Evolutionary conservation across 2,888 invertebrate genomes (phyloP).

Genomic region (Pristionchus maxplancki): DNA sequence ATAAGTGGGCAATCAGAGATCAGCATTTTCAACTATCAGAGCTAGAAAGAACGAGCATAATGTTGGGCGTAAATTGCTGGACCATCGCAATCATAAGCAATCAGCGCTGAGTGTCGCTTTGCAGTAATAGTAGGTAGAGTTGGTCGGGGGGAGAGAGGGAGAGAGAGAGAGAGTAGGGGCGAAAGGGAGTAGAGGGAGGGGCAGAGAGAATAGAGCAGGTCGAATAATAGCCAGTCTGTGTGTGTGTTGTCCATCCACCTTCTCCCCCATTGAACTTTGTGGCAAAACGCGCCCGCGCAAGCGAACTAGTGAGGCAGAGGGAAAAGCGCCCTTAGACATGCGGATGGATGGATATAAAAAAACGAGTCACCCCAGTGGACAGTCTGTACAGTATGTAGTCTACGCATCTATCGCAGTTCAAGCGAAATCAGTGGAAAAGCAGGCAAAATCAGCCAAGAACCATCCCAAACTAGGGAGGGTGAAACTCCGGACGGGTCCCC

Average conservation of each 20-base stretch:
- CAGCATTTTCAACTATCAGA: background rate
- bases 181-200: background rate
- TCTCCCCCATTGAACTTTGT: slow-evolving; percentile 34
- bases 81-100: background rate
- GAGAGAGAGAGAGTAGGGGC: background rate
- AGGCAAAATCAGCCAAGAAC: background rate
- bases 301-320: background rate
- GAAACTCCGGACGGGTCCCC: background rate
- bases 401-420: too few species aligned
- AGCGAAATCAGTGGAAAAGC: too few species aligned
- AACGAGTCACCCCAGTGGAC: background rate
- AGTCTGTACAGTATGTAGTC: background rate
- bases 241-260: slow-evolving; percentile 17
- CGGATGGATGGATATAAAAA: background rate
- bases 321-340: background rate
- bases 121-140: slow-evolving; percentile 35
- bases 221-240: slow-evolving; percentile 45
- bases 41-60: too few species aligned
- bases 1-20: background rate
- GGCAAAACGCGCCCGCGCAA: background rate
- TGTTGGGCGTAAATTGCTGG: background rate
- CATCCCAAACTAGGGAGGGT: background rate
- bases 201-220: slow-evolving; percentile 38
- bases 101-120: background rate
- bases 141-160: background rate